A percentile compares a stretch with the other conserved stretches of the same genome.
phyloP scores from a whole-genome alignment of 2,113 vertebrate genomes.

The Tiliqua scincoides region DNA sequence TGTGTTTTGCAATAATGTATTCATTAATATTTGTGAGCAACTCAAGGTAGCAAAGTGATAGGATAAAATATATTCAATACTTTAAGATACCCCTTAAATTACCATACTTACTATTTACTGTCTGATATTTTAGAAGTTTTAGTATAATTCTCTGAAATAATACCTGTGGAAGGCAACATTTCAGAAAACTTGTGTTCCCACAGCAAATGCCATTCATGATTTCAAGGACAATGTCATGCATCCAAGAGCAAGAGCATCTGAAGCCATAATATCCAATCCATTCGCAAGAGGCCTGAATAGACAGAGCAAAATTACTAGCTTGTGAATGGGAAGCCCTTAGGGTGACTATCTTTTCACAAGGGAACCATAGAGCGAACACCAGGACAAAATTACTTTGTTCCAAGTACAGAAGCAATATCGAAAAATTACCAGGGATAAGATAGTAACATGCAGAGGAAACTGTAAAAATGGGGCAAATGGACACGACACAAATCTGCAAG shows the following conservation, averaged over 20 bases:
- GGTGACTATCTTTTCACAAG: background rate
- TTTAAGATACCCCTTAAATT: background rate
- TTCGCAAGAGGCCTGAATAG: background rate
- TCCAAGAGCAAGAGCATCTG: background rate
- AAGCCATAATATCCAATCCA: background rate
- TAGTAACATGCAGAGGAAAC: background rate
- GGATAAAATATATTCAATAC: background rate
- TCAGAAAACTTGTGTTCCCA: background rate
- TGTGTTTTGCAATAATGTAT: conserved; percentile 27
- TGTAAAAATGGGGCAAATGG: background rate
- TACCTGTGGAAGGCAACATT: background rate
- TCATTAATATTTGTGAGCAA: conserved; percentile 1
- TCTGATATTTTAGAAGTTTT: background rate
- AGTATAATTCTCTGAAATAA: conserved; percentile 10
- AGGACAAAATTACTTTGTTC: background rate
- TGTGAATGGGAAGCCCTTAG: background rate
- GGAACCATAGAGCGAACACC: background rate
- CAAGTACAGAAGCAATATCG: background rate
- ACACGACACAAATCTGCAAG: background rate
- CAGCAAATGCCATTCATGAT: background rate
- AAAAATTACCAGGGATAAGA: background rate
- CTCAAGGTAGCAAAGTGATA: background rate
- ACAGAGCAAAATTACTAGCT: background rate
- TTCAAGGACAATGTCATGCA: background rate
- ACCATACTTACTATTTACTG: background rate